Evolutionary conservation across 2,888 invertebrate species (phyloP).

Genomic region (Diadegma fenestrale): DNA sequence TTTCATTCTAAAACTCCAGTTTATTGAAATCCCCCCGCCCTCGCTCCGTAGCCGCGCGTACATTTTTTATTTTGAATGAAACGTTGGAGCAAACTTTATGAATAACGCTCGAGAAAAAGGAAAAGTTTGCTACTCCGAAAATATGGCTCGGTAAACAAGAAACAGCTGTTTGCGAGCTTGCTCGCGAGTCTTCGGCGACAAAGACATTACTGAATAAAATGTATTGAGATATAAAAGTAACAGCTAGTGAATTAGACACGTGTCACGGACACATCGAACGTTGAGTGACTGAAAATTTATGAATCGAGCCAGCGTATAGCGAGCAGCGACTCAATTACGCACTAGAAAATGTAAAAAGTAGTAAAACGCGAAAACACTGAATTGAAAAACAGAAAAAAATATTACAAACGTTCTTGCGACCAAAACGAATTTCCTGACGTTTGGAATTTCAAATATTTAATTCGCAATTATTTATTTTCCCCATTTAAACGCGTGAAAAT

Average conservation of each 20-base stretch:
- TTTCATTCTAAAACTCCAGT: too few species aligned
- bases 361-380: too few species aligned
- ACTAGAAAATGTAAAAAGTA: not conserved
- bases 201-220: not conserved
- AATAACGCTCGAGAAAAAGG: not conserved
- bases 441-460: too few species aligned
- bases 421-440: too few species aligned
- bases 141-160: not conserved
- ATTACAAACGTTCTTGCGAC: not conserved
- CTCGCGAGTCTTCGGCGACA: not conserved
- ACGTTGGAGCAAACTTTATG: not conserved
- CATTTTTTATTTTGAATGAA: not conserved
- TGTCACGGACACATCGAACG: conserved; percentile 6
- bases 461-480: too few species aligned
- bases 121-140: not conserved
- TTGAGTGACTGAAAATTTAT: not conserved
- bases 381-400: too few species aligned
- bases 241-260: not conserved
- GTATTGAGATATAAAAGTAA: not conserved
- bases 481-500: too few species aligned
- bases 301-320: not conserved
- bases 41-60: not conserved
- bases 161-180: too few species aligned
- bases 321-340: not conserved
- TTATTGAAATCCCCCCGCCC: too few species aligned